phyloP scores from a whole-genome alignment of 1,140 invertebrate genomes.

The Drosophila azteca region DNA sequence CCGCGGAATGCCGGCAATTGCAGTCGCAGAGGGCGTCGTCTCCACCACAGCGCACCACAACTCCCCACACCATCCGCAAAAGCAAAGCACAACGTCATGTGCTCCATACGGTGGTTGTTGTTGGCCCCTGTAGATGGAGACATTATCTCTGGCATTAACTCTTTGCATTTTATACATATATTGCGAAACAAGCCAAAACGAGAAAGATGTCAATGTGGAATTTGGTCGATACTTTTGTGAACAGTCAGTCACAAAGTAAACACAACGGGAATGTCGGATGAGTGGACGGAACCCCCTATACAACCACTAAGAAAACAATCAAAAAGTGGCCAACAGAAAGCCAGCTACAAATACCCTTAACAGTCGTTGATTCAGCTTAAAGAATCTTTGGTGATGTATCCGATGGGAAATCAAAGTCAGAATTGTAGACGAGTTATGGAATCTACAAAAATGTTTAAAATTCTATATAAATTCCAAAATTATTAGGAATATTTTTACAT shows the following conservation, averaged over 20 bases:
- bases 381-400: too few species aligned
- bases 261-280: slow-evolving; percentile 31
- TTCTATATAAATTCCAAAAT: too few species aligned
- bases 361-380: too few species aligned
- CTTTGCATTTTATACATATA: slow-evolving; percentile 29
- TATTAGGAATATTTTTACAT: too few species aligned
- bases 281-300: slow-evolving; percentile 10
- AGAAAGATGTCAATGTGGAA: slow-evolving; percentile 51
- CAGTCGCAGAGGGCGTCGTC: slow-evolving; percentile 32
- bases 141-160: slow-evolving; percentile 39
- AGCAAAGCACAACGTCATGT: slow-evolving; percentile 50
- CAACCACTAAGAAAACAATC: too few species aligned
- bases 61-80: neutral
- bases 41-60: slow-evolving; percentile 6
- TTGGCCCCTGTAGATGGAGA: slow-evolving; percentile 34
- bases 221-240: slow-evolving; percentile 34
- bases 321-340: too few species aligned
- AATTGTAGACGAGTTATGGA: too few species aligned
- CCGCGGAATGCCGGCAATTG: slow-evolving; percentile 43
- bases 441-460: too few species aligned
- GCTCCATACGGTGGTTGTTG: slow-evolving; percentile 43
- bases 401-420: too few species aligned
- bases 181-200: slow-evolving; percentile 25
- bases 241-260: slow-evolving; percentile 29
- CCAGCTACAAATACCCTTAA: too few species aligned